These are phyloP conservation scores for Luscinia megarhynchos DNA, from an alignment of 2,797 vertebrate genomes.

Conservation along the genomic window DNA sequence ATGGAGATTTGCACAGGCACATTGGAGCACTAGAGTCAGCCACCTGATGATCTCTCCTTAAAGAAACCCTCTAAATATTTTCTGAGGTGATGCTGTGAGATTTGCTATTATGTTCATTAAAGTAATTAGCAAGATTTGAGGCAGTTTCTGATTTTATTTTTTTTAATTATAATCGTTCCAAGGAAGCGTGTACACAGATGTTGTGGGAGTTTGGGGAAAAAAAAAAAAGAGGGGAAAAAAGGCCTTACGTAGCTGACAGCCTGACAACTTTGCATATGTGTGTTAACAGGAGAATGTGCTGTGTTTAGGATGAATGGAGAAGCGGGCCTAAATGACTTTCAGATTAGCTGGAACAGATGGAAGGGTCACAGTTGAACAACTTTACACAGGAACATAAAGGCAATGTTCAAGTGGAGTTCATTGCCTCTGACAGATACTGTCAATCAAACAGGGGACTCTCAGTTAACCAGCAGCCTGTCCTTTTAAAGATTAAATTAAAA, in stretches of 20 bases:
- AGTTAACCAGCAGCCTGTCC: constrained; percentile 76
- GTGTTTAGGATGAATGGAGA: constrained; percentile 81
- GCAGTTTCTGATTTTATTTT: not conserved
- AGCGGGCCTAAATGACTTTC: constrained; percentile 85
- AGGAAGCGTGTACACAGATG: constrained; percentile 77
- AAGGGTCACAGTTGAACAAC: constrained; percentile 90
- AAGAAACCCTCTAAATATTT: not conserved
- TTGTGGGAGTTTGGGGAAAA: constrained; percentile 65
- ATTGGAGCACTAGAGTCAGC: not conserved
- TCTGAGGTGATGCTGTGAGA: not conserved
- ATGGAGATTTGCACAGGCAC: not conserved
- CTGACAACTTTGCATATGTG: constrained; percentile 82
- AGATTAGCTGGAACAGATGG: constrained; percentile 93
- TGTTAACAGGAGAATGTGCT: constrained; percentile 84
- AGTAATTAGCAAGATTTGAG: not conserved
- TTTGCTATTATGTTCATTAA: not conserved
- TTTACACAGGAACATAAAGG: constrained; percentile 89
- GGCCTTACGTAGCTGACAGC: constrained; percentile 76
- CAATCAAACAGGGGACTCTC: constrained; percentile 80
- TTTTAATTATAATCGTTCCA: not conserved
- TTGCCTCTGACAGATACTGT: constrained; percentile 87
- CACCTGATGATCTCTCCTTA: not conserved
- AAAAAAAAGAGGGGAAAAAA: not conserved
- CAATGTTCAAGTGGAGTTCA: constrained; percentile 87
- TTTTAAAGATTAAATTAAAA: constrained; percentile 73